phyloP scores from a whole-genome alignment of 2,888 invertebrate species.

The Idaea aversata region DNA sequence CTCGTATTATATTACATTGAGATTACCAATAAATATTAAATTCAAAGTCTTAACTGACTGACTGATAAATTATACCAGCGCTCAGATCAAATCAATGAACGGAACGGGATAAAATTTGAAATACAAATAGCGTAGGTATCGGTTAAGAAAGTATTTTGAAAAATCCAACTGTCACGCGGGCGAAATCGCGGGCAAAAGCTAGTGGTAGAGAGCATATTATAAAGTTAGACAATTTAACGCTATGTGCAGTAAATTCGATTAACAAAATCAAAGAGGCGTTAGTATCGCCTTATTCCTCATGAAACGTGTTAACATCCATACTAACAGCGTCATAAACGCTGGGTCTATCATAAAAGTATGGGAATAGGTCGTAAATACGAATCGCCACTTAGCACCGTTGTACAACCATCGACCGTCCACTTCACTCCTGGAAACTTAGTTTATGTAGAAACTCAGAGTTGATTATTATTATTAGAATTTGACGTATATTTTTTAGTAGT shows the following conservation, averaged over 20 bases:
- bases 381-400: conserved; percentile 35
- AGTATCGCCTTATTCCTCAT: neutral
- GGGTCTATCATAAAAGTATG: conserved; percentile 29
- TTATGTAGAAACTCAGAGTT: neutral
- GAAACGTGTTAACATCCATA: conserved; percentile 9
- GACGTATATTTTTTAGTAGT: too few relatives aligned
- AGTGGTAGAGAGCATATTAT: neutral
- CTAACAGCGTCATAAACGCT: conserved; percentile 27
- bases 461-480: neutral
- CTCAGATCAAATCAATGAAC: too few relatives aligned
- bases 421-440: conserved; percentile 3
- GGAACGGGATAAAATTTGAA: too few relatives aligned
- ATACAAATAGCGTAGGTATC: too few relatives aligned
- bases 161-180: too few relatives aligned
- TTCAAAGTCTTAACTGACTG: too few relatives aligned
- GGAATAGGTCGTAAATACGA: conserved; percentile 51
- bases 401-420: conserved; percentile 18
- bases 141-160: too few relatives aligned
- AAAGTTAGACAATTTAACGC: neutral
- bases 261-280: conserved; percentile 1
- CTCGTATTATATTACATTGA: too few relatives aligned
- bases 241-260: neutral
- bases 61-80: too few relatives aligned
- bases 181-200: too few relatives aligned
- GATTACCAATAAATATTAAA: too few relatives aligned